phyloP scores from a whole-genome alignment of 1,140 invertebrate species.

The Apis florea region DNA sequence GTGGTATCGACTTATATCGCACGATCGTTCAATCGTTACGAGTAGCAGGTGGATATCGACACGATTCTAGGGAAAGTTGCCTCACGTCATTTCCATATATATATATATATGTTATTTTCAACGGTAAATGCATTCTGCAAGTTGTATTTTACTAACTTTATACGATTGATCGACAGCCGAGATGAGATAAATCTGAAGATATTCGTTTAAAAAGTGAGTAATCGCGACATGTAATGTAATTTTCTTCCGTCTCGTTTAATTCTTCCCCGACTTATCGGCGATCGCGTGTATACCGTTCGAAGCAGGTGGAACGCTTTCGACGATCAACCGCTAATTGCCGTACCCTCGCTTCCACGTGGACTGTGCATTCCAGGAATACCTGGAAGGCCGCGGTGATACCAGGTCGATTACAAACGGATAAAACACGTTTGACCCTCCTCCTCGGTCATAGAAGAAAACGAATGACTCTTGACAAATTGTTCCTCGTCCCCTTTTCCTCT shows the following conservation, averaged over 20 bases:
- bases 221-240: not conserved
- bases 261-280: not conserved
- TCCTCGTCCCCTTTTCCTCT: not conserved
- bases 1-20: slow-evolving; percentile 19
- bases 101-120: not conserved
- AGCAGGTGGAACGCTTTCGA: slow-evolving; percentile 34
- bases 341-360: slow-evolving; percentile 46
- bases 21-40: slow-evolving; percentile 38
- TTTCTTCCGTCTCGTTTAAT: no score
- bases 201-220: not conserved
- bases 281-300: slow-evolving; percentile 1
- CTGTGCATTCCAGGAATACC: slow-evolving; percentile 61
- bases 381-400: slow-evolving; percentile 53
- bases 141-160: not conserved
- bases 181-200: no score
- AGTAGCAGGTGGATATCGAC: slow-evolving; percentile 49
- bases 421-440: slow-evolving; percentile 55
- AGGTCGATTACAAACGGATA: slow-evolving; percentile 61
- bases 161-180: not conserved
- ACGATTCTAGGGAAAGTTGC: not conserved
- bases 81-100: not conserved
- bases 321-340: slow-evolving; percentile 58
- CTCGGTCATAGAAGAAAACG: slow-evolving; percentile 37
- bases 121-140: no score
- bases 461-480: slow-evolving; percentile 60